Evolutionary conservation across 2,888 invertebrate species (phyloP).

Genomic region (Marronus borbonicus): DNA sequence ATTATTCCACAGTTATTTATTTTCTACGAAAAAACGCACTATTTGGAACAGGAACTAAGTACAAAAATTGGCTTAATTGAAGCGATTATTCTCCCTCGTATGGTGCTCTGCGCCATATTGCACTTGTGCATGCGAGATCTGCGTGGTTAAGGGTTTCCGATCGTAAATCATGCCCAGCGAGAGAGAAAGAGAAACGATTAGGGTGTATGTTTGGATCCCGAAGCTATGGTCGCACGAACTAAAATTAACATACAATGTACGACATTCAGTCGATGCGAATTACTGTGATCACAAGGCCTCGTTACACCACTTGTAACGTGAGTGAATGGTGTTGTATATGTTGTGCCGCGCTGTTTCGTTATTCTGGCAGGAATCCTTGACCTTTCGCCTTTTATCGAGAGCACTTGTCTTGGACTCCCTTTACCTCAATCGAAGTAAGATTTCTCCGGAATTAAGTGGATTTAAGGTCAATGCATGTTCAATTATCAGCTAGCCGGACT

Average conservation of each 20-base stretch:
- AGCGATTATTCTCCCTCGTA: neutral
- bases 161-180: constrained; percentile 3
- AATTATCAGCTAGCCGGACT: too few species aligned
- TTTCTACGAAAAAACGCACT: too few species aligned
- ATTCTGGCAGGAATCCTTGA: neutral
- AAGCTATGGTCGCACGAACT: constrained; percentile 14
- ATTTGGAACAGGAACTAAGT: neutral
- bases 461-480: too few species aligned
- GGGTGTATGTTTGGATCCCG: neutral
- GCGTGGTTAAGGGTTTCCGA: constrained; percentile 3
- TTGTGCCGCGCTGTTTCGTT: neutral
- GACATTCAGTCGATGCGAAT: constrained; percentile 16
- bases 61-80: neutral
- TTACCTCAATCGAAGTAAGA: too few species aligned
- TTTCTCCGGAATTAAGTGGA: too few species aligned
- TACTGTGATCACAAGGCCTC: constrained; percentile 12
- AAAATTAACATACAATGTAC: constrained; percentile 16
- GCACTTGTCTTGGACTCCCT: neutral
- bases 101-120: neutral
- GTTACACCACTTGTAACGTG: constrained; percentile 24
- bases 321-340: neutral
- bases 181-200: too few species aligned
- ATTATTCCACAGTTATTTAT: too few species aligned
- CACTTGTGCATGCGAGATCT: constrained; percentile 8
- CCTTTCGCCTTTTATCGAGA: neutral